Base-by-base conservation (phyloP, 2,888 invertebrate species). In the Acrobasis repandana region DNA sequence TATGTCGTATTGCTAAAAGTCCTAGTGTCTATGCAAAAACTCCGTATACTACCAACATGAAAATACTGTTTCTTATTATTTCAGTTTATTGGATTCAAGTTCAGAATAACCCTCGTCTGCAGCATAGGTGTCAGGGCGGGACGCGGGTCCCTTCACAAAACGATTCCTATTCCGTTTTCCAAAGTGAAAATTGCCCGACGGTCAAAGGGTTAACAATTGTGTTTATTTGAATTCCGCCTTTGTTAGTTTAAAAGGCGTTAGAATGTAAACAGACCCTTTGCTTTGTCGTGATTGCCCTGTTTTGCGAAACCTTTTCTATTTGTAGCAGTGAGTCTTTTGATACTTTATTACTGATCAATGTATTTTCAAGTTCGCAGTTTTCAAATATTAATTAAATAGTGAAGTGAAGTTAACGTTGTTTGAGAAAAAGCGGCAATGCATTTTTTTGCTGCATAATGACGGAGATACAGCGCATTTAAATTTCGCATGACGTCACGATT, bases 171-270 rank as follows among this genome's bases (percentile, higher is more conserved):
- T 88, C 85, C 84, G 82, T 88, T 88, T 92, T 88, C 86, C 87
- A 77, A 79, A 80, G 86, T 86, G 91, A 89, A 92, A 92, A 90
- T 91, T 88, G 86, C 89, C 87, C 85, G 82, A 82, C 89, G 90
- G 91, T 90, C 90, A 91, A 92, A 91, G 90, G 92, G 92, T 90
- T 88, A 89, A 85, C 89, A 77, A 87, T 90, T 90, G 82, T 90
- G 90, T 91, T 90, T 91, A 90, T 91, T 90, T 87, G 85, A 88
- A 90, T 89, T 87, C 84, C 76, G 83, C 90, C 88, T 91, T 90
- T 90, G 91, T 91, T 88, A 86, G 88, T 87, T 85, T 88, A 88
- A 90, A 90, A 90, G 89, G 90, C 85, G 90, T 91, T 85, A 88
- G 85, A 85, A 86, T 87, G 88, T 89, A 88, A 89, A 85, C 86